Conservation (phyloP, 2,888 invertebrate species). For the Lissocephala sabroskyi region DNA sequence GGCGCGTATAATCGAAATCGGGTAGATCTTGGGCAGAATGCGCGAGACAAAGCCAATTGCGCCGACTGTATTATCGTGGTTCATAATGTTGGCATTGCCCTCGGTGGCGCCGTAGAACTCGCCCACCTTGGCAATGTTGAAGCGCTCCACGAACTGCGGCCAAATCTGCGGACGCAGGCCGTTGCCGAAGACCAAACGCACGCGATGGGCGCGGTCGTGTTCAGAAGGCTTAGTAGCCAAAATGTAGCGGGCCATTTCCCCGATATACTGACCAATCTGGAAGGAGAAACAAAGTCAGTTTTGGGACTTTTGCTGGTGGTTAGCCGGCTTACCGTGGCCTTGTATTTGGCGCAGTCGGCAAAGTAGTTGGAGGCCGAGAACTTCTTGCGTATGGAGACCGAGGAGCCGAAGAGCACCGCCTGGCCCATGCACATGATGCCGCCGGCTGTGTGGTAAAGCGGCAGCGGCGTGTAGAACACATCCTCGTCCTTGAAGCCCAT, state of each 20-base stretch:
- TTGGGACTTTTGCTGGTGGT: no score
- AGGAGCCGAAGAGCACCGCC: conserved; percentile 84
- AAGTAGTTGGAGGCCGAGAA: conserved; percentile 96
- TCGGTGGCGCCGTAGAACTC: conserved; percentile 98
- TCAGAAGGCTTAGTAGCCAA: conserved; percentile 81
- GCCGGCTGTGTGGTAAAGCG: conserved; percentile 95
- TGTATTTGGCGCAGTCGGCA: conserved; percentile 91
- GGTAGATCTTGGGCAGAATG: conserved; percentile 90
- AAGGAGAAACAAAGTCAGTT: not conserved
- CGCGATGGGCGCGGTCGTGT: conserved; percentile 80
- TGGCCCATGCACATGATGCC: conserved; percentile 90
- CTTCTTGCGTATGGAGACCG: conserved; percentile 87
- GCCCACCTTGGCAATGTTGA: conserved; percentile 85
- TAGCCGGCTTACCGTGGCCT: conserved; percentile 90
- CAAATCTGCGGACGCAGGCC: conserved; percentile 93
- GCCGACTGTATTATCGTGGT: conserved; percentile 91
- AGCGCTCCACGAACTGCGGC: conserved; percentile 88
- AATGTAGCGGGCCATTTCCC: conserved; percentile 91
- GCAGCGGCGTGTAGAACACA: conserved; percentile 90
- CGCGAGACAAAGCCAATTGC: conserved; percentile 95
- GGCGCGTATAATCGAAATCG: conserved; percentile 93
- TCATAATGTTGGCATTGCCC: conserved; percentile 97
- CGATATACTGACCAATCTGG: conserved; percentile 89
- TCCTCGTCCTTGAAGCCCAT: conserved; percentile 80
- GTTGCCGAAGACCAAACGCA: conserved; percentile 90